Conservation (phyloP, 2,888 invertebrate species). For the Stenodema calcarata region DNA sequence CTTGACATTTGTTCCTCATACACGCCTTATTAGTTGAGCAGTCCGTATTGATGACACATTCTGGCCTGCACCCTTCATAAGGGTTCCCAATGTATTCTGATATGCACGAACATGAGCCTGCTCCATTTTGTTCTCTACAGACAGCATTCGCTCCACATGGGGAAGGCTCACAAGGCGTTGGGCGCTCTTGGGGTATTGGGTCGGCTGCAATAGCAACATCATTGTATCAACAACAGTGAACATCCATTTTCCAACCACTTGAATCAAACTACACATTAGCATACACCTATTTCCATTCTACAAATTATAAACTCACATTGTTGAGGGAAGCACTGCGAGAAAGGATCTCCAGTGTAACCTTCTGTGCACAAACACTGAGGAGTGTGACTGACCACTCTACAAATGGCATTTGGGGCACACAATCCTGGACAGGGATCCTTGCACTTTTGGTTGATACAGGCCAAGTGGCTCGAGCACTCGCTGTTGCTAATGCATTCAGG, state of each 20-base stretch:
- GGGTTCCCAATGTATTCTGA: slow-evolving; percentile 79
- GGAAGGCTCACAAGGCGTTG: slow-evolving; percentile 74
- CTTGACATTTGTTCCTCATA: slow-evolving; percentile 70
- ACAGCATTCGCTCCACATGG: slow-evolving; percentile 76
- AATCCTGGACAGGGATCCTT: slow-evolving; percentile 75
- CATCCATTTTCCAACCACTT: neutral
- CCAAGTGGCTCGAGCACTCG: slow-evolving; percentile 72
- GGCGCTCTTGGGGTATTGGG: slow-evolving; percentile 50
- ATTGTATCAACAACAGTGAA: neutral
- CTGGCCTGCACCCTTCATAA: slow-evolving; percentile 71
- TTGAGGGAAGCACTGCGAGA: slow-evolving; percentile 62
- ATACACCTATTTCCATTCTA: neutral
- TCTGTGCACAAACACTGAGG: slow-evolving; percentile 67
- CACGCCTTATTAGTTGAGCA: slow-evolving; percentile 71
- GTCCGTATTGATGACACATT: slow-evolving; percentile 71
- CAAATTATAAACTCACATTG: slow-evolving; percentile 50
- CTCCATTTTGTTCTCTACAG: slow-evolving; percentile 74
- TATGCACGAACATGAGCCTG: slow-evolving; percentile 75
- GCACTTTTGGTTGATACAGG: slow-evolving; percentile 75
- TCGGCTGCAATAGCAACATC: slow-evolving; percentile 43
- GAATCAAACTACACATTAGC: neutral
- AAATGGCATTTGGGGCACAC: slow-evolving; percentile 76
- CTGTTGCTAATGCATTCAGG: slow-evolving; percentile 76
- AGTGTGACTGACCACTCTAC: slow-evolving; percentile 75
- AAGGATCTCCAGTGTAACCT: slow-evolving; percentile 67